Evolutionary conservation across 1,140 invertebrate species (phyloP).

Genomic region (Trichonephila clavipes): DNA sequence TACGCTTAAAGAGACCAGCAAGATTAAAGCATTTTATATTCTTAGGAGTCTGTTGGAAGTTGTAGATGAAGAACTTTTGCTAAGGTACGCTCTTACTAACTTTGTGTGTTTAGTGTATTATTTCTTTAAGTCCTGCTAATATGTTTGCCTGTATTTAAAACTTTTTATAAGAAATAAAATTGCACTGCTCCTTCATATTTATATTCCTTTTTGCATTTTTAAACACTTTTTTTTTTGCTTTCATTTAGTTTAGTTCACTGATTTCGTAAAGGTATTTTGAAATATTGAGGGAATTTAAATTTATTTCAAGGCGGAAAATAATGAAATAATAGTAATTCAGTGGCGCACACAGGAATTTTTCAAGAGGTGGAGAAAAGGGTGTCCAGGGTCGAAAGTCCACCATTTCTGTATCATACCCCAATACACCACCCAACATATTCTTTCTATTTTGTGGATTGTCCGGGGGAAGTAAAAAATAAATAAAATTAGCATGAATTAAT

Average conservation of each 20-base stretch:
- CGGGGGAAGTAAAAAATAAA: no score
- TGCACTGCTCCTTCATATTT: conserved; percentile 4
- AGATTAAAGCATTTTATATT: conserved; percentile 65
- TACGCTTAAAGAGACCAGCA: background rate
- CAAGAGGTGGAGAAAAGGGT: no score
- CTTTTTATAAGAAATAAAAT: background rate
- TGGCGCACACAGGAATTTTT: no score
- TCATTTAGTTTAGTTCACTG: background rate
- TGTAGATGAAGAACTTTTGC: conserved; percentile 77
- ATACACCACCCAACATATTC: no score
- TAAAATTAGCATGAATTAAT: no score
- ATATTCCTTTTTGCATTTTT: background rate
- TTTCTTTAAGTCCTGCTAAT: conserved; percentile 17
- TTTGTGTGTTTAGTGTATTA: conserved; percentile 47
- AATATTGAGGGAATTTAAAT: no score
- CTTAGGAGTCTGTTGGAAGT: conserved; percentile 76
- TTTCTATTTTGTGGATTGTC: no score
- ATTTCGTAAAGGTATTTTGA: background rate
- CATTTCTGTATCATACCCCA: no score
- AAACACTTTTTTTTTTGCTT: background rate
- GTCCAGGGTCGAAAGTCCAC: no score
- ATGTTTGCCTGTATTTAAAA: conserved; percentile 39
- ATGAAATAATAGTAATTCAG: no score
- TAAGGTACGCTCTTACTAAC: conserved; percentile 75
- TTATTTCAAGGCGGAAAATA: no score